Evolutionary conservation across 2,113 vertebrate species (phyloP), one percentile per base, ranked within the genome.

Genomic region (Dryoscopus gambensis): DNA sequence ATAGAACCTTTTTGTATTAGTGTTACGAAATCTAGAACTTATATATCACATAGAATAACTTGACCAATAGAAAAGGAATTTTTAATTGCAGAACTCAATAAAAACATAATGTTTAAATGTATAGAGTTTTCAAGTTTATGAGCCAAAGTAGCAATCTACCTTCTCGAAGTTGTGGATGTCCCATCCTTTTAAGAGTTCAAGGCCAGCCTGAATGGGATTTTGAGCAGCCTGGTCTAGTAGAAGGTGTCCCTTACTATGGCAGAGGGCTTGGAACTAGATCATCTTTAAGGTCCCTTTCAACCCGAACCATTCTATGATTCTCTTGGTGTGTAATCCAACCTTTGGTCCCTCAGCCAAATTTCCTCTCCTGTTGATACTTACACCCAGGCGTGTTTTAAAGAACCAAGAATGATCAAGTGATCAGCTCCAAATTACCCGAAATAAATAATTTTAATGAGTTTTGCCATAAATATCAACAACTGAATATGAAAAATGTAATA

Each of bases 141-240:
- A 67, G 7, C 10, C 47, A 90, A 75, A 83, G 8, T 24, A 94
- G 39, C 37, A 63, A 35, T n/a, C 16, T 56, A 28, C 33, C 5
- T 47, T 85, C 33, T 65, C 1, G 0, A 47, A 69, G 12, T 1
- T 42, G 10, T 33, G 40, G 7, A 13, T 84, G 21, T 9, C 18
- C 11, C 11, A 40, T 16, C 30, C 17, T 31, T 55, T 8, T 16
- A 27, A 62, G 5, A 42, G 25, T 33, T 46, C 25, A 42, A 55
- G 63, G 8, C 8, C 55, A 13, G 25, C 12, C 10, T 55, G 30
- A 12, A 35, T 31, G 20, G 9, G 24, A 7, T 5, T 78, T 60
- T 78, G 47, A 62, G 17, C 55, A 83, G 13, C 52, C 21, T 35
- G 12, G 8, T 33, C 12, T 31, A 56, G 49, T 20, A 8, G 15